phyloP scores from a whole-genome alignment of 92 coral and sea anemone species.

The Zoanthus gigantus region DNA sequence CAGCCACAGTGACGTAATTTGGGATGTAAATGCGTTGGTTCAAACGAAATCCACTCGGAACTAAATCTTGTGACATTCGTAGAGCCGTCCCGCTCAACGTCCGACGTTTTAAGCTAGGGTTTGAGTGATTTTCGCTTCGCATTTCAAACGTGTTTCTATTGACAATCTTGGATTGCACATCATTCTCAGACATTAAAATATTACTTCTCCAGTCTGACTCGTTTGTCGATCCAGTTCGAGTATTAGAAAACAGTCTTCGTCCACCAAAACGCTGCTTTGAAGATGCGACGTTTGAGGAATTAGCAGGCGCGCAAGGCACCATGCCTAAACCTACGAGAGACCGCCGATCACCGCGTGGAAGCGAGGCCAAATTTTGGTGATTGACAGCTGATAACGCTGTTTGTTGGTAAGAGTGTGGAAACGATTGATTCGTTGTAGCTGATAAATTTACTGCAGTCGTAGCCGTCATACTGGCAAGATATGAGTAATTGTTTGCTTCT shows the following conservation, averaged over 20 bases:
- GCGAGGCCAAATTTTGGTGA: conserved; percentile 69
- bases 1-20: conserved; percentile 36
- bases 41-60: conserved; percentile 50
- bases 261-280: conserved; percentile 82
- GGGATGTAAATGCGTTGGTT: conserved; percentile 73
- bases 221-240: conserved; percentile 47
- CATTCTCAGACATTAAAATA: conserved; percentile 55
- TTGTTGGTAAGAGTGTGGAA: conserved; percentile 82
- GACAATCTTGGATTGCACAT: conserved; percentile 24
- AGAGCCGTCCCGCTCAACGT: conserved; percentile 89
- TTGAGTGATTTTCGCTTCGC: conserved; percentile 71
- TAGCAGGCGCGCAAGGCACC: conserved; percentile 71
- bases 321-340: conserved; percentile 83
- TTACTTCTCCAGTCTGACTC: conserved; percentile 77
- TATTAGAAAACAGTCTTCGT: conserved; percentile 72
- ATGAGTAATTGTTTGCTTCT: conserved; percentile 5
- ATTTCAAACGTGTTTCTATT: conserved; percentile 57
- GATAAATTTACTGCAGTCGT: conserved; percentile 41
- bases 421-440: conserved; percentile 42
- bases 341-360: conserved; percentile 85
- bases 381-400: conserved; percentile 66
- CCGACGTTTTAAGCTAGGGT: conserved; percentile 70
- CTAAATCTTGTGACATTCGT: conserved; percentile 64
- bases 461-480: conserved; percentile 50
- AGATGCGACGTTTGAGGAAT: conserved; percentile 43